These are phyloP conservation scores for Psilopogon haemacephalus DNA, from an alignment of 2,113 vertebrate genomes.

Conservation along the genomic window DNA sequence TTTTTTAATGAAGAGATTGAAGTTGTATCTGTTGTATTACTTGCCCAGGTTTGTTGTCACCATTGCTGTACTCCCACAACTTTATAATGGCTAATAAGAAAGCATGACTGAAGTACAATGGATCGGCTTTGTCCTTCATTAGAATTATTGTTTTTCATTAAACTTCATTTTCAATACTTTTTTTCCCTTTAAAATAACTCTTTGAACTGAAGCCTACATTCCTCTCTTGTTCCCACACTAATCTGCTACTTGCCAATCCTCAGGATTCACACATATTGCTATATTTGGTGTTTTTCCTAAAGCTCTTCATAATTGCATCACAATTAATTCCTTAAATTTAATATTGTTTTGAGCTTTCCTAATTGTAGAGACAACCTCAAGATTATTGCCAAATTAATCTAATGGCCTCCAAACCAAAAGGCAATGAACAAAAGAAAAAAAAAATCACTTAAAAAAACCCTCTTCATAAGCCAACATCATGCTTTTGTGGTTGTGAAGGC, in stretches of 20 bases:
- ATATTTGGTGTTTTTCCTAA: conserved; percentile 53
- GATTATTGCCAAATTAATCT: conserved; percentile 37
- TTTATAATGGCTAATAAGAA: not conserved
- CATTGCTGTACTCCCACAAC: not conserved
- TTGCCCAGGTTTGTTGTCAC: not conserved
- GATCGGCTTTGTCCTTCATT: not conserved
- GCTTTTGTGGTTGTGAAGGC: fast-evolving
- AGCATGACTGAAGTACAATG: not conserved
- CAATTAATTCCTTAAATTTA: conserved; percentile 47
- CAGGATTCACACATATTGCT: conserved; percentile 28
- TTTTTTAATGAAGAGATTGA: conserved; percentile 46
- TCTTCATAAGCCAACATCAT: not conserved
- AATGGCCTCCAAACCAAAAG: conserved; percentile 25
- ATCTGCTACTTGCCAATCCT: conserved; percentile 22
- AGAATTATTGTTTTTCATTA: conserved; percentile 22
- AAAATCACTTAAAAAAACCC: not conserved
- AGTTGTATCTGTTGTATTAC: not conserved
- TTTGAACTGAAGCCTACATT: conserved; percentile 35
- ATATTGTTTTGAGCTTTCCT: conserved; percentile 23
- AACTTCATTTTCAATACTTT: conserved; percentile 18
- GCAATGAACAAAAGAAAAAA: not conserved
- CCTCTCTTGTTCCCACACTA: conserved; percentile 6
- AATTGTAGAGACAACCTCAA: conserved; percentile 15
- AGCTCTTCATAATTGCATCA: conserved; percentile 31
- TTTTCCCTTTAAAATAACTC: conserved; percentile 43